Evolutionary conservation across 2,113 vertebrate species (phyloP), one percentile per base, ranked within the genome.

Genomic region (Brachypodius melanocephalos): DNA sequence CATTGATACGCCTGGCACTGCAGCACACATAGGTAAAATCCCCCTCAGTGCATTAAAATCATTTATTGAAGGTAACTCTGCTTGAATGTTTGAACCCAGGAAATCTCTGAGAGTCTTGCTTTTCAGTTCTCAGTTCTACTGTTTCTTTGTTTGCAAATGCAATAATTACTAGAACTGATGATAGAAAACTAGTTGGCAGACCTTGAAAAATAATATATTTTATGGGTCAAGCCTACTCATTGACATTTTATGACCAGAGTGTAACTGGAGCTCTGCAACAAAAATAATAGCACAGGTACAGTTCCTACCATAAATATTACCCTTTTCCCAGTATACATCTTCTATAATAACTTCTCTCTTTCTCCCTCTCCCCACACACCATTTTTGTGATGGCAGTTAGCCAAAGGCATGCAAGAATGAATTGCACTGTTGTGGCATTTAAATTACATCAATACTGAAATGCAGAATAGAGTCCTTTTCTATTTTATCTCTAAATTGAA

Each of bases 401-500:
- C 90, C 88, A 95, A 84, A 92, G 66, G n/a, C 75, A 94, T 77
- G 48, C 78, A 90, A 90, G 94, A 94, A 93, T 77, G 87, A 94
- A 91, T 76, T 96, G 89, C 75, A 82, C 65, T 81, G 72, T 91
- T 81, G 87, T 24, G 25, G 79, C 90, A 95, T 95, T 91, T 96
- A 95, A 96, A 95, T 93, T 86, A 83, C 72, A 95, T 86, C 93
- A 94, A 76, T 85, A 83, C 62, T 52, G 88, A 95, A 97, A 96
- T 91, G 85, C 93, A 93, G 93, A 96, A 85, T 88, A 83, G 71
- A 95, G 51, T 69, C 69, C 68, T 94, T 96, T 90, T 78, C 94
- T 80, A 84, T 91, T 95, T 96, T 94, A 94, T 95, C 87, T 96
- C 91, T 91, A 94, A 97, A 95, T 91, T 96, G 95, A 95, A 85